Evolutionary conservation across 1,140 invertebrate species (phyloP).

Genomic region (Sycophila sp.): DNA sequence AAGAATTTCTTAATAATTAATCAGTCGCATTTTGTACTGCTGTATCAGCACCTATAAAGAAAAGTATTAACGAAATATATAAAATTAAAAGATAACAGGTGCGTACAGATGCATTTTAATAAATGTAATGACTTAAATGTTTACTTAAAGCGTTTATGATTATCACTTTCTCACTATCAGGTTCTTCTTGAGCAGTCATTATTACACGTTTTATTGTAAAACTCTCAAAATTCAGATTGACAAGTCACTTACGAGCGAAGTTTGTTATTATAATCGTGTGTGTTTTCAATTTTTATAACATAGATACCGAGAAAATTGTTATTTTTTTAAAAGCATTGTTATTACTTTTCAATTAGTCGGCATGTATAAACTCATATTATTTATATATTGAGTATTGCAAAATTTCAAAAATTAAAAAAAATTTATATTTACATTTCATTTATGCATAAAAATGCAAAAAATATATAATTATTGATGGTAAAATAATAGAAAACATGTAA

Average conservation of each 20-base stretch:
- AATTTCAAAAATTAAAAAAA: not conserved
- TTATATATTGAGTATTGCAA: not conserved
- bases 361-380: not conserved
- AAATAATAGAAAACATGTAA: no score
- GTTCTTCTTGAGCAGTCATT: not conserved
- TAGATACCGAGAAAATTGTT: not conserved
- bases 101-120: no score
- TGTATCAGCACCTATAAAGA: conserved; percentile 12
- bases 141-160: conserved; percentile 7
- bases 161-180: not conserved
- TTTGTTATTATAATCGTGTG: not conserved
- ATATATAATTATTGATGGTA: no score
- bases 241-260: conserved; percentile 33
- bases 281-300: conserved; percentile 3
- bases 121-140: no score
- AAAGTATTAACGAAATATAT: not conserved
- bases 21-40: conserved; percentile 25
- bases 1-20: conserved; percentile 33
- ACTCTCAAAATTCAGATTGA: conserved; percentile 1
- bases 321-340: no score
- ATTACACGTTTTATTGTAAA: not conserved
- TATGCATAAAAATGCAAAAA: not conserved
- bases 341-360: not conserved
- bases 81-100: not conserved
- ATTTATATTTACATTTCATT: not conserved